Evolutionary conservation across 1,140 invertebrate species (phyloP).

Genomic region (Brachionus plicatilis): DNA sequence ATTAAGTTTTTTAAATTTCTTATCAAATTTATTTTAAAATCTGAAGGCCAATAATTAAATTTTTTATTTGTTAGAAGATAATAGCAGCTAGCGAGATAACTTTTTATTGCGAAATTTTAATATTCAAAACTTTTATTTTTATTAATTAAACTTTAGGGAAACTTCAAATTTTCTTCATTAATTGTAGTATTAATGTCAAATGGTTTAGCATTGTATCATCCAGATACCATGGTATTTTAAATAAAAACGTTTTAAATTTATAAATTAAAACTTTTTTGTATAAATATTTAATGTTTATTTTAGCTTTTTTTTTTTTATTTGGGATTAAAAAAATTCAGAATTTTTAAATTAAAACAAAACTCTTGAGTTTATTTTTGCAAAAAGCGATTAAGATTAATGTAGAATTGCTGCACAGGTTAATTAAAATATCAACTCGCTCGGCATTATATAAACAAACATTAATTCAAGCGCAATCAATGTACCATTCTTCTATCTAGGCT

Average conservation of each 20-base stretch:
- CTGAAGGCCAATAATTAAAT: neutral
- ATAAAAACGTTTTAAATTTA: neutral
- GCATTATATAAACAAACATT: neutral
- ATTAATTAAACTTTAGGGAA: neutral
- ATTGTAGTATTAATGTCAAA: neutral
- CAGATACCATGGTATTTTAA: neutral
- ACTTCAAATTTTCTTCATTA: neutral
- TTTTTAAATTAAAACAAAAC: neutral
- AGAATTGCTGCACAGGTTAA: neutral
- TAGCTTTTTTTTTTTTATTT: neutral
- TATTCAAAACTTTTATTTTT: neutral
- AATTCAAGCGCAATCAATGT: neutral
- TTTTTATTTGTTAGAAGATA: neutral
- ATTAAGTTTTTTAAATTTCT: neutral
- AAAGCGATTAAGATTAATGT: neutral
- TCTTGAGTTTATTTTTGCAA: neutral
- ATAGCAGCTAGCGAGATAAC: neutral
- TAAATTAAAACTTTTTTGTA: neutral
- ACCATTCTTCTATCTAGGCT: neutral
- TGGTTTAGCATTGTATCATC: neutral
- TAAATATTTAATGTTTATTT: neutral
- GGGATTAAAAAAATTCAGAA: neutral
- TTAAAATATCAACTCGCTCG: neutral
- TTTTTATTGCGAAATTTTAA: neutral
- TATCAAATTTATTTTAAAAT: neutral